These are phyloP conservation scores for Alexandromys fortis DNA, from an alignment of 2,113 vertebrate species.

Conservation along the genomic window DNA sequence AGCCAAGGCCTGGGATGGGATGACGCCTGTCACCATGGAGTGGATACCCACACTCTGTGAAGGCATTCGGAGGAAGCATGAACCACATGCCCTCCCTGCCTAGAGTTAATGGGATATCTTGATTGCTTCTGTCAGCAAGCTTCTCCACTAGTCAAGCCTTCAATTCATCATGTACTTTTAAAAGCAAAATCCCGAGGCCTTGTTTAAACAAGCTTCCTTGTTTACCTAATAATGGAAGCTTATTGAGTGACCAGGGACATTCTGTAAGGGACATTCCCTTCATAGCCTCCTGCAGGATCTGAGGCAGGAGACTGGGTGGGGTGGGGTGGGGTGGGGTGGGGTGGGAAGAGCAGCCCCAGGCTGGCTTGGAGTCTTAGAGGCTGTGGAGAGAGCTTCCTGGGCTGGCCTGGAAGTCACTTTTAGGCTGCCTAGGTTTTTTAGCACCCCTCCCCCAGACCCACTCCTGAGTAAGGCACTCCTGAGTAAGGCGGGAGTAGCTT, in stretches of 20 bases:
- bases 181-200: not conserved
- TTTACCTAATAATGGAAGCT: not conserved
- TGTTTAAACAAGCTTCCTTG: not conserved
- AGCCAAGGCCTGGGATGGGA: not conserved
- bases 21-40: fast-evolving
- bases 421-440: not conserved
- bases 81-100: not conserved
- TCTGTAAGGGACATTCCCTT: not conserved
- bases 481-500: not conserved
- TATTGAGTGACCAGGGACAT: fast-evolving
- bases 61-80: fast-evolving
- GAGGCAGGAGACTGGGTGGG: not conserved
- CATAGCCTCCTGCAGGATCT: not conserved
- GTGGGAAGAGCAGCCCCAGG: not conserved
- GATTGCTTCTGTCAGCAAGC: not conserved
- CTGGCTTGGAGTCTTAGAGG: not conserved
- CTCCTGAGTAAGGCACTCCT: fast-evolving
- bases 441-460: not conserved
- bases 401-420: not conserved
- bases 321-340: not conserved
- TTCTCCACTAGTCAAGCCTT: not conserved
- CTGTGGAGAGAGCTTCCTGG: not conserved
- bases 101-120: not conserved
- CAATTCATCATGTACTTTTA: not conserved
- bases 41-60: not conserved